Evolutionary conservation across 2,797 vertebrate species (phyloP).

Genomic region (Cuniculus paca): DNA sequence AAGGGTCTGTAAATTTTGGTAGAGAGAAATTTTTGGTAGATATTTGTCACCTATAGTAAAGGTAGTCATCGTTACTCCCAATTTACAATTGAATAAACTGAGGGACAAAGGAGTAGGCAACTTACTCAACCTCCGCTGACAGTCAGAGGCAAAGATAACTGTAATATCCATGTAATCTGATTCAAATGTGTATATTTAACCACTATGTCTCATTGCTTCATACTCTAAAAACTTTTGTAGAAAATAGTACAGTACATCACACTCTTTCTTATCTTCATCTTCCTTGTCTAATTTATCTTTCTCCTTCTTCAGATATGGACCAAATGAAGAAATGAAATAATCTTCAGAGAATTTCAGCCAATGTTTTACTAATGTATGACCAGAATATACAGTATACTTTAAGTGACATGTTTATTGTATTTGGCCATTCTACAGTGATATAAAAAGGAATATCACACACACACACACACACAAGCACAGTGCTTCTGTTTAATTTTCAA

Average conservation of each 20-base stretch:
- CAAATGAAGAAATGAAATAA: not conserved
- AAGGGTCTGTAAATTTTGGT: not conserved
- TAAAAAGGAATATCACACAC: not conserved
- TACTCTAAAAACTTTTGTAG: not conserved
- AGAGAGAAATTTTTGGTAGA: not conserved
- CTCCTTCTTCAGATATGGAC: not conserved
- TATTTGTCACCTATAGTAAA: not conserved
- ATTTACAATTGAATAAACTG: not conserved
- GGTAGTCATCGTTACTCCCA: not conserved
- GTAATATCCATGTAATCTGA: not conserved
- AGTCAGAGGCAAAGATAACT: not conserved
- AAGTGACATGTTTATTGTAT: not conserved
- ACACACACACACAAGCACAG: not conserved
- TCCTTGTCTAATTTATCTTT: not conserved
- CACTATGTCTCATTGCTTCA: not conserved
- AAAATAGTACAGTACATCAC: not conserved
- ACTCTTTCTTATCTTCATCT: not conserved
- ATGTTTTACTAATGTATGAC: not conserved
- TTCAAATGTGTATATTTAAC: not conserved
- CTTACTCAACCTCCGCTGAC: not conserved
- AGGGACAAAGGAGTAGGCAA: not conserved
- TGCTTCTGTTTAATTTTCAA: constrained; percentile 5
- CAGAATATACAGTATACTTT: not conserved
- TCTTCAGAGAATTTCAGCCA: not conserved
- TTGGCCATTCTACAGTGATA: not conserved